Percentiles rank a stretch among this genome's conserved stretches.
Evolutionary conservation across 2,113 vertebrate genomes (phyloP).

Genomic region (Papio anubis): DNA sequence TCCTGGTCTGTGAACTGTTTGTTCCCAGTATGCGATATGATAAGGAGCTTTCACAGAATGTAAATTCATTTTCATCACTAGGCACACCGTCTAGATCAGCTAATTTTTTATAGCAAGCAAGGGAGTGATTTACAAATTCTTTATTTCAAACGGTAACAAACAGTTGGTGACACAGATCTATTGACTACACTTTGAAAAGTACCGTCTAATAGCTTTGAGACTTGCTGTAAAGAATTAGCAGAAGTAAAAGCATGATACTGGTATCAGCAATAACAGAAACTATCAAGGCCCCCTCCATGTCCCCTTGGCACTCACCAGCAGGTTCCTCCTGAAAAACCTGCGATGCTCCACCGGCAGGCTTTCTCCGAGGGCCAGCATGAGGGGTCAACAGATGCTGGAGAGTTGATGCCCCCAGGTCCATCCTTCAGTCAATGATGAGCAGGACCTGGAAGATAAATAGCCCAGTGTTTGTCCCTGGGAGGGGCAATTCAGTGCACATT

Average conservation of each 20-base stretch:
- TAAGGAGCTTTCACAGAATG: neutral
- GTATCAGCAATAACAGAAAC: neutral
- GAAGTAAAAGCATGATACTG: neutral
- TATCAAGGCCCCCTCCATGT: neutral
- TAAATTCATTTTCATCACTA: neutral
- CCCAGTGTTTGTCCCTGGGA: neutral
- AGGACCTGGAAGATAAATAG: neutral
- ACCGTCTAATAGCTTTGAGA: neutral
- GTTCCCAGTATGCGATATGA: neutral
- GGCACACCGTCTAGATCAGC: neutral
- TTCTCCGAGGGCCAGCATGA: neutral
- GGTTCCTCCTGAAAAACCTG: neutral
- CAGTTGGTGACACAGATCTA: neutral
- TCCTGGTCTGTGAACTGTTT: neutral
- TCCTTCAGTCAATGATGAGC: neutral
- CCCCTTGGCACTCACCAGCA: fast-evolving
- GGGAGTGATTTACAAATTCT: neutral
- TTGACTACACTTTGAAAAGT: neutral
- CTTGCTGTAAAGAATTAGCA: neutral
- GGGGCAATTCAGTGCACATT: neutral
- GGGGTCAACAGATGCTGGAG: neutral
- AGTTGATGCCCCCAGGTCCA: neutral
- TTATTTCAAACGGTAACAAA: neutral
- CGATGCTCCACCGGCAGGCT: fast-evolving
- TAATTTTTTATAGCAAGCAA: neutral